phyloP scores from a whole-genome alignment of 2,113 vertebrate species.

The Anguilla japonica region DNA sequence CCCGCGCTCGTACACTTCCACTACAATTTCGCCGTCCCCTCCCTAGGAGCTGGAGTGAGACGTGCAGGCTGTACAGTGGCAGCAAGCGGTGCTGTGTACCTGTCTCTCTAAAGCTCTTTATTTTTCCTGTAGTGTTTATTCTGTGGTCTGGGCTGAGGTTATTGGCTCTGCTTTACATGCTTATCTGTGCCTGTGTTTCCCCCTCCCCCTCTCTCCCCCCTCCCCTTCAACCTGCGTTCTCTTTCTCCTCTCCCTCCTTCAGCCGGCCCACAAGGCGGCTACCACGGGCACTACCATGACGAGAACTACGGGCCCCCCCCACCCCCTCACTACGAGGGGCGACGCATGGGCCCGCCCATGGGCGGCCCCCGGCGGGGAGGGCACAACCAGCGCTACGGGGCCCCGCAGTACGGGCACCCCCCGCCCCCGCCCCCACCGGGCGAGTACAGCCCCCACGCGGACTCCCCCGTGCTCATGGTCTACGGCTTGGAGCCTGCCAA shows the following conservation, averaged over 20 bases:
- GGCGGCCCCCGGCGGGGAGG: constrained; percentile 79
- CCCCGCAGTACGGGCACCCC: constrained; percentile 79
- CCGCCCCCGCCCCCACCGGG: constrained; percentile 74
- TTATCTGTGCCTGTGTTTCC: not conserved
- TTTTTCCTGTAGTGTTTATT: not conserved
- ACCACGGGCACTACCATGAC: constrained; percentile 82
- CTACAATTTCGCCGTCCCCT: not conserved
- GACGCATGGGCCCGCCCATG: constrained; percentile 81
- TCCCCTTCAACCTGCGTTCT: not conserved
- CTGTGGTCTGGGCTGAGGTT: constrained; percentile 24
- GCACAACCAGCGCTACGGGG: constrained; percentile 77
- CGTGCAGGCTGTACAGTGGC: constrained; percentile 36
- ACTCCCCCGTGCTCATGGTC: constrained; percentile 91
- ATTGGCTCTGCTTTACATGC: not conserved
- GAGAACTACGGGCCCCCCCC: constrained; percentile 83
- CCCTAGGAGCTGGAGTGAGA: not conserved
- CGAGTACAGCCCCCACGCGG: constrained; percentile 83
- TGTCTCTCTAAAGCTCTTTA: constrained; percentile 1
- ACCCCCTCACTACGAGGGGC: constrained; percentile 84
- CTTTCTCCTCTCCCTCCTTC: not conserved
- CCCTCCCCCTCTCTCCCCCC: not conserved
- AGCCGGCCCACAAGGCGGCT: constrained; percentile 80
- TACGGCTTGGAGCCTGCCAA: constrained; percentile 86
- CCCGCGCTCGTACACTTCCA: not conserved
- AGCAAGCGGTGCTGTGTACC: constrained; percentile 34